These are phyloP conservation scores for Cryptoleucopteryx plumbea DNA, from an alignment of 2,113 vertebrate species.

Conservation along the genomic window DNA sequence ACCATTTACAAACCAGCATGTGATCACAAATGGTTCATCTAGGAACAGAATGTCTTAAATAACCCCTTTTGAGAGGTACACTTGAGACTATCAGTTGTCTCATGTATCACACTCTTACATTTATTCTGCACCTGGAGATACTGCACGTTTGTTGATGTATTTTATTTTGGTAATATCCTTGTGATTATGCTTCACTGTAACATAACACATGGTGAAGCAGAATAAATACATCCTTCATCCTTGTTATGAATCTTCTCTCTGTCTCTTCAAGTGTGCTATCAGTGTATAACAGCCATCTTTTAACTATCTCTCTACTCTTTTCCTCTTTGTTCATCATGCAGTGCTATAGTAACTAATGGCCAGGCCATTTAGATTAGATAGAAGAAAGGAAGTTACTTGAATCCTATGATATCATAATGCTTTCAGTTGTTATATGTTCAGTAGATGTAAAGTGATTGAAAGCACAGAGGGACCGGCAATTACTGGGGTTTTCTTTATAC, in stretches of 20 bases:
- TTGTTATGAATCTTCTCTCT: background rate
- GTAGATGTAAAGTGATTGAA: background rate
- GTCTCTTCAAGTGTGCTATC: background rate
- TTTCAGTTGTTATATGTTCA: background rate
- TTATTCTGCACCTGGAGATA: background rate
- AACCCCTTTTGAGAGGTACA: background rate
- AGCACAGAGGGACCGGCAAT: background rate
- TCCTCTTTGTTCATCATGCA: background rate
- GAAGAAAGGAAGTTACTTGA: background rate
- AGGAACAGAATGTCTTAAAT: background rate
- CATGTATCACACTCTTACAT: background rate
- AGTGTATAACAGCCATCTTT: background rate
- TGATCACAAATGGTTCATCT: background rate
- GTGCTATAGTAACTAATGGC: background rate
- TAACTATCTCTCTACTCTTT: background rate
- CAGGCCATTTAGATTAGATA: background rate
- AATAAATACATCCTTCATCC: conserved; percentile 17
- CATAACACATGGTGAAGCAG: background rate
- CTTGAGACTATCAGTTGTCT: background rate
- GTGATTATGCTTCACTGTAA: conserved; percentile 14
- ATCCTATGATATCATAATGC: background rate
- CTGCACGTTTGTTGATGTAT: background rate
- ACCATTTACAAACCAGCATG: background rate
- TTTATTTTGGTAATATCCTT: conserved; percentile 5
- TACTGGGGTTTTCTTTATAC: background rate